Conservation (phyloP, 1,140 invertebrate genomes). For the Phortica variegata region DNA sequence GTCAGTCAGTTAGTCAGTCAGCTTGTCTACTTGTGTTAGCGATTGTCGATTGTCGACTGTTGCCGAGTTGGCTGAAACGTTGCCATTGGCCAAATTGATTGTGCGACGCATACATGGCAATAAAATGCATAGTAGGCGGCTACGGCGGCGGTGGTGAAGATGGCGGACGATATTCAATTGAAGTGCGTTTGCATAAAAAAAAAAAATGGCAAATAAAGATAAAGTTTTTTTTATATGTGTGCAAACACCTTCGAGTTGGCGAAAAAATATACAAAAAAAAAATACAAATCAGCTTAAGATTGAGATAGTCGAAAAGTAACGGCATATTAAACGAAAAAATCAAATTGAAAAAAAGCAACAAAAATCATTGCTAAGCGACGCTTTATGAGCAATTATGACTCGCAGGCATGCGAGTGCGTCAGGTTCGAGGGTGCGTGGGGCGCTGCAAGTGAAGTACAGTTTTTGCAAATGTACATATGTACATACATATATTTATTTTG, state of each 20-base stretch:
- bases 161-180: slow-evolving; percentile 21
- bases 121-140: too few species aligned
- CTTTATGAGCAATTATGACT: slow-evolving; percentile 46
- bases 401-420: slow-evolving; percentile 28
- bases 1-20: slow-evolving; percentile 7
- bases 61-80: too few species aligned
- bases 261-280: slow-evolving; percentile 31
- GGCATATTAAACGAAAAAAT: slow-evolving; percentile 23
- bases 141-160: slow-evolving; percentile 21
- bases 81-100: too few species aligned
- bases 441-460: slow-evolving; percentile 3
- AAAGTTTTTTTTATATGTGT: too few species aligned
- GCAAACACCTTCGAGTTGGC: slow-evolving; percentile 47
- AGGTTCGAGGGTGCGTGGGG: slow-evolving; percentile 32
- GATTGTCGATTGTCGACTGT: slow-evolving; percentile 3
- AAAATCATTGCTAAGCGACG: slow-evolving; percentile 49
- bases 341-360: too few species aligned
- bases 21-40: slow-evolving; percentile 6
- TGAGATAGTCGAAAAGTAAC: slow-evolving; percentile 18
- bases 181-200: slow-evolving; percentile 23
- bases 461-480: slow-evolving; percentile 2
- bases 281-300: slow-evolving; percentile 37
- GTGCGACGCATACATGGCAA: too few species aligned
- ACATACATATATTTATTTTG: background rate
- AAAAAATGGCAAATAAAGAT: slow-evolving; percentile 21